Evolutionary conservation across 2,797 vertebrate species (phyloP).

Genomic region (Gephyroberyx darwinii): DNA sequence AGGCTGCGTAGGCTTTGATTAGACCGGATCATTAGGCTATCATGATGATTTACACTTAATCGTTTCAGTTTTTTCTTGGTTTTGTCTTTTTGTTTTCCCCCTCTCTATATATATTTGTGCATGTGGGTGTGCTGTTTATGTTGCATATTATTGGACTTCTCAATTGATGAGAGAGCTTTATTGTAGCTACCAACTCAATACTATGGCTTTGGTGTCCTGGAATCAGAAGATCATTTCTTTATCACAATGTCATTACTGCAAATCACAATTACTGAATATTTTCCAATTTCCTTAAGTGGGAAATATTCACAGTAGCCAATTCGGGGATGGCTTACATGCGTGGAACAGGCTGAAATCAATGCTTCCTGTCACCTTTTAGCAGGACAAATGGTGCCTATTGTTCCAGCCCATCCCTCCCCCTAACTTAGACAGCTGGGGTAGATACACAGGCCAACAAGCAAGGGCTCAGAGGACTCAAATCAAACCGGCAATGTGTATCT

Average conservation of each 20-base stretch:
- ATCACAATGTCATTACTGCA: conserved; percentile 31
- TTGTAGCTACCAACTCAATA: conserved; percentile 53
- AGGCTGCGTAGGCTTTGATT: conserved; percentile 19
- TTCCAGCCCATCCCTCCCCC: conserved; percentile 69
- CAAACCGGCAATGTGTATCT: conserved; percentile 34
- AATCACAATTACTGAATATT: conserved; percentile 42
- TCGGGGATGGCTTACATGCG: conserved; percentile 61
- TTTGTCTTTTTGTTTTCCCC: conserved; percentile 9
- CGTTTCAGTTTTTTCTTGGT: conserved; percentile 17
- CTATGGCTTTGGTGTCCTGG: conserved; percentile 31
- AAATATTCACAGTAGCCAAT: conserved; percentile 67
- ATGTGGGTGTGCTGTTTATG: conserved; percentile 22
- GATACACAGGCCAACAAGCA: conserved; percentile 54
- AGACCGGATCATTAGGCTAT: conserved; percentile 14
- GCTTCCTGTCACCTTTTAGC: conserved; percentile 82
- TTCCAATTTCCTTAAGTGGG: conserved; percentile 45
- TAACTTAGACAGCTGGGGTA: conserved; percentile 73
- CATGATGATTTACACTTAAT: conserved; percentile 24
- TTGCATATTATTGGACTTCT: conserved; percentile 34
- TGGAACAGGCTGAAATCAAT: conserved; percentile 77
- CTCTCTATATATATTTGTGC: not conserved
- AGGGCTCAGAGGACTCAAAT: conserved; percentile 19
- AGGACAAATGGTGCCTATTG: conserved; percentile 81
- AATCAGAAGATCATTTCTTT: conserved; percentile 38
- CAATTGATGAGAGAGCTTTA: conserved; percentile 36